Evolutionary conservation across 2,888 invertebrate genomes (phyloP), one percentile per base, ranked within the genome.

Genomic region (Agrotis exclamationis): DNA sequence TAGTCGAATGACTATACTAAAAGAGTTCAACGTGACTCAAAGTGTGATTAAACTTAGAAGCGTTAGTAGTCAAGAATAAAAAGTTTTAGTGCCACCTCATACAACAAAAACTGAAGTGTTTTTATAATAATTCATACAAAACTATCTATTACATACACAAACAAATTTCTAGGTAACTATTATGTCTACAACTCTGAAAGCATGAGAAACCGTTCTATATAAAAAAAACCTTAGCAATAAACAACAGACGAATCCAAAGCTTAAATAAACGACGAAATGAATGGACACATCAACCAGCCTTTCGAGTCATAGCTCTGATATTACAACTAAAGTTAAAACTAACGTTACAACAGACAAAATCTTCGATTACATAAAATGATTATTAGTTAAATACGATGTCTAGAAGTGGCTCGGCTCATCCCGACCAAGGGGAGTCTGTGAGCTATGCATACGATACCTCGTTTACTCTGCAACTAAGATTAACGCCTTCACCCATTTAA

Each of bases 251-350:
- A 84, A 80, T 81, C 69, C 74, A 80, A 79, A 78, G 68, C 69
- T 73, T 78, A 76, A 85, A 80, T 78, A 78, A 86, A 85, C 78
- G 71, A 76, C 70, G 74, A 81, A 84, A 85, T 83, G 58, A 94
- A 93, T 95, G 95, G 96, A 94, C 95, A 92, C 96, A 88, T 93
- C 91, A 95, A 96, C 95, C 96, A 96, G 95, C 95, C 91, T 93
- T 90, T 82, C 76, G 93, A 92, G 91, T 87, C 90, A 88, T 87
- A 89, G 88, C 93, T 92, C 92, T 87, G 85, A 86, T 68, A 89
- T 88, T 91, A 92, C 75, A 89, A 91, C 88, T 92, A 92, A 90
- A 89, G 83, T 87, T 89, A 88, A 85, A 85, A 85, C 89, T 91
- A 92, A 88, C 68, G 75, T 88, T 93, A 92, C 88, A 90, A 92